phyloP scores from a whole-genome alignment of 2,113 vertebrate genomes.

The Pteronura brasiliensis region DNA sequence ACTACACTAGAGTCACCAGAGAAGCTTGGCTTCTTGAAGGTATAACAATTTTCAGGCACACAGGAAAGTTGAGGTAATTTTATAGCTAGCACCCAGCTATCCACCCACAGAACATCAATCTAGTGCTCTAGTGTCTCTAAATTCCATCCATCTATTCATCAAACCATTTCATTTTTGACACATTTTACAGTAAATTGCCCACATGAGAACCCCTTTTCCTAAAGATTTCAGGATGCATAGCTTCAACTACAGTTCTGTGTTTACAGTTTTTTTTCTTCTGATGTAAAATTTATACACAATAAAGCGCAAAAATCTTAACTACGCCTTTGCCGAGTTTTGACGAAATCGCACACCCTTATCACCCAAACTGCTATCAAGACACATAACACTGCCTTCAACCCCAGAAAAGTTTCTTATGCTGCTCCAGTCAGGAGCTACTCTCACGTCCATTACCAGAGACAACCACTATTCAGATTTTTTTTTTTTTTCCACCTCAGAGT shows the following conservation, averaged over 20 bases:
- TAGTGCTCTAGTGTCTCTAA: not conserved
- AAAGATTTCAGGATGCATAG: not conserved
- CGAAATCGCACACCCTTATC: not conserved
- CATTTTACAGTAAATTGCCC: slow-evolving; percentile 4
- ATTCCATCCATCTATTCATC: not conserved
- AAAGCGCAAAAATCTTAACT: not conserved
- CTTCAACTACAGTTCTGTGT: not conserved
- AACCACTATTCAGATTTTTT: not conserved
- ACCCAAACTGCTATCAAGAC: not conserved
- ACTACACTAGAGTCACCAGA: not conserved
- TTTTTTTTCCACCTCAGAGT: not conserved
- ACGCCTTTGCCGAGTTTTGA: not conserved
- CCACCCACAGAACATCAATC: not conserved
- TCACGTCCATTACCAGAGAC: not conserved
- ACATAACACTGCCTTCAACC: not conserved
- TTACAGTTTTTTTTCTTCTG: not conserved
- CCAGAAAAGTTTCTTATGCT: not conserved
- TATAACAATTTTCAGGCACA: not conserved
- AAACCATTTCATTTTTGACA: not conserved
- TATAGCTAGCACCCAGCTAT: not conserved
- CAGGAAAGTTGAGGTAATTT: not conserved
- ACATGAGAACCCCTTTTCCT: not conserved
- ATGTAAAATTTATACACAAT: not conserved
- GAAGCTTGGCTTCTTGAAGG: not conserved
- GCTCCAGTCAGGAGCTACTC: not conserved